Evolutionary conservation across 35 echinoderm and acorn worm genomes (phyloP).

Genomic region (Anneissia japonica): DNA sequence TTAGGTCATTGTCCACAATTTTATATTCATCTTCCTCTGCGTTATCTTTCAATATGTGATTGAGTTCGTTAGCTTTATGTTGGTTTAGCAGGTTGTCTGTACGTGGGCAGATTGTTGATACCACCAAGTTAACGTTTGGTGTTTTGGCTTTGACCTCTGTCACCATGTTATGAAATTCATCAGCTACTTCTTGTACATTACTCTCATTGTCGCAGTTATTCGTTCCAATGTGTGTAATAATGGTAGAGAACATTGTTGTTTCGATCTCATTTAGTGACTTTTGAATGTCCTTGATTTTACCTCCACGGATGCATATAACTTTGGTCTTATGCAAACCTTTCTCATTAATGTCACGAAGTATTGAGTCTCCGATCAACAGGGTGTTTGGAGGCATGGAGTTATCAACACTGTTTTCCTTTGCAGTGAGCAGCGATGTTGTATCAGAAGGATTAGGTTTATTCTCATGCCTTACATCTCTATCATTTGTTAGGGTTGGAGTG

Average conservation of each 20-base stretch:
- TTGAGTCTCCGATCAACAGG: neutral
- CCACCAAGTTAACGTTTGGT: neutral
- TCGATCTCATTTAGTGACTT: too few species aligned
- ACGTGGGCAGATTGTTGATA: conserved; percentile 23
- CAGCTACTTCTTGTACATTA: neutral
- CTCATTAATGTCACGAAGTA: neutral
- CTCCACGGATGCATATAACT: too few species aligned
- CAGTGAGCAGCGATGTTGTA: too few species aligned
- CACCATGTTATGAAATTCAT: neutral
- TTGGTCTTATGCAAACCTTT: too few species aligned
- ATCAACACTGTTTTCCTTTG: too few species aligned
- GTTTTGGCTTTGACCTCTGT: neutral
- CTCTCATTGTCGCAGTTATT: neutral
- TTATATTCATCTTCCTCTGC: conserved; percentile 13
- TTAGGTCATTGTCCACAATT: conserved; percentile 28
- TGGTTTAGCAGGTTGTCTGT: conserved; percentile 4
- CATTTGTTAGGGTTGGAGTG: too few species aligned
- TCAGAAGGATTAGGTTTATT: too few species aligned
- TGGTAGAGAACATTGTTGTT: too few species aligned
- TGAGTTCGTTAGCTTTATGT: neutral
- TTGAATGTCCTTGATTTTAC: too few species aligned
- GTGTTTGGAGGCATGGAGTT: too few species aligned
- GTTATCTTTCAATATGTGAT: neutral
- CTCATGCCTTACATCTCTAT: too few species aligned
- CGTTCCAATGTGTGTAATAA: neutral